A percentile compares a stretch with the other conserved stretches of the same genome.
These are phyloP conservation scores for Nephila pilipes DNA, from an alignment of 1,140 invertebrate species.

Conservation along the genomic window DNA sequence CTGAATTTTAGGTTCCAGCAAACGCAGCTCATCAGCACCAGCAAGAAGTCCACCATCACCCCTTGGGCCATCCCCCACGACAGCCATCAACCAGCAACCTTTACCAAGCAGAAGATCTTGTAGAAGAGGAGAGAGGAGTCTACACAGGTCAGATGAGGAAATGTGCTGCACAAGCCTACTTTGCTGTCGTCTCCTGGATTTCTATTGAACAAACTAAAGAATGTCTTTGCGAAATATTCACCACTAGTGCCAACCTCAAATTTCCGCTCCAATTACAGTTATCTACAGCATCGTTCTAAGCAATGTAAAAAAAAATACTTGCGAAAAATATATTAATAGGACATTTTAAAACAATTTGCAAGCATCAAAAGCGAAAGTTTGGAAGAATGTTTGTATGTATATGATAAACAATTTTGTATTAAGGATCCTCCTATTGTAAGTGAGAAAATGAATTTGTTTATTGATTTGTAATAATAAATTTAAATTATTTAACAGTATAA, in stretches of 20 bases:
- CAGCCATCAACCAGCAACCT: constrained; percentile 70
- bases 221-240: constrained; percentile 33
- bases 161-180: constrained; percentile 74
- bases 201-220: constrained; percentile 51
- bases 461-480: constrained; percentile 75
- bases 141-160: constrained; percentile 75
- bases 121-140: constrained; percentile 39
- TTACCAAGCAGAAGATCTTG: constrained; percentile 11
- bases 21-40: constrained; percentile 70
- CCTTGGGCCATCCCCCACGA: constrained; percentile 26
- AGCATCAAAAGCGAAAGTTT: constrained; percentile 40
- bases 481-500: constrained; percentile 56
- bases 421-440: constrained; percentile 50
- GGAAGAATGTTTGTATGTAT: constrained; percentile 65
- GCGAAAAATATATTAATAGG: neutral
- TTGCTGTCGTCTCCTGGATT: constrained; percentile 74
- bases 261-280: constrained; percentile 70
- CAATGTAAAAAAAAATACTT: constrained; percentile 5
- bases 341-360: constrained; percentile 49
- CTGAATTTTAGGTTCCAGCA: constrained; percentile 60
- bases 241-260: constrained; percentile 70
- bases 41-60: constrained; percentile 71
- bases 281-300: constrained; percentile 54
- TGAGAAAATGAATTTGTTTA: constrained; percentile 75
- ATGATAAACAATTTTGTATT: constrained; percentile 66